A percentile compares a stretch with the other conserved stretches of the same genome.
phyloP scores from a whole-genome alignment of 2,888 invertebrate species.

The Endotricha flammealis region DNA sequence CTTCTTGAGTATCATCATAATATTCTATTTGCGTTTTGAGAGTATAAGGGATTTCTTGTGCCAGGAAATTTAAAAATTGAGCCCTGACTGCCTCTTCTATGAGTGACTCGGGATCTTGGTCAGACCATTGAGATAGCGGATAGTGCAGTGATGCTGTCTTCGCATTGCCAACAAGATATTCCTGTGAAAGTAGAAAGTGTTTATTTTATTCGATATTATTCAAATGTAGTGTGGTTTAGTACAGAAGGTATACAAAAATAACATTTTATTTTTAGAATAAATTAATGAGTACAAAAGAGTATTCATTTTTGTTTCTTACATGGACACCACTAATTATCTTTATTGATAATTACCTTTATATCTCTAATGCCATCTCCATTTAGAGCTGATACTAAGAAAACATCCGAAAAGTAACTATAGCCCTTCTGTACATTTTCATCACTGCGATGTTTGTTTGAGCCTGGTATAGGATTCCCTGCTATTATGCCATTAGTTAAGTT shows the following conservation, averaged over 20 bases:
- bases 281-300: no score
- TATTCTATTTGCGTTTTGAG: slow-evolving; percentile 82
- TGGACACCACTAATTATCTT: no score
- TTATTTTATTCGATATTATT: no score
- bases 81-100: slow-evolving; percentile 88
- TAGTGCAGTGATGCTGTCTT: slow-evolving; percentile 83
- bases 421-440: slow-evolving; percentile 39
- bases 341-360: slow-evolving; percentile 83
- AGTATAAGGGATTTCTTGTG: slow-evolving; percentile 92
- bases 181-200: slow-evolving; percentile 64
- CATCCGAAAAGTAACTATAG: slow-evolving; percentile 84
- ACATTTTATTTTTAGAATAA: no score
- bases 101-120: slow-evolving; percentile 83
- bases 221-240: no score
- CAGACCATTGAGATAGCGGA: slow-evolving; percentile 82
- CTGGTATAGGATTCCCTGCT: slow-evolving; percentile 56
- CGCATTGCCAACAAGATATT: slow-evolving; percentile 83
- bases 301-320: no score
- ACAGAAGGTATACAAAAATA: no score
- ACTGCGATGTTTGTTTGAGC: slow-evolving; percentile 23
- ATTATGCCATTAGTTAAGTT: slow-evolving; percentile 82
- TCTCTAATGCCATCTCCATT: slow-evolving; percentile 85
- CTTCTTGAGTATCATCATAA: slow-evolving; percentile 77
- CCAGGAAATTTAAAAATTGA: slow-evolving; percentile 88
- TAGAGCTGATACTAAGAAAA: slow-evolving; percentile 95